Conservation (phyloP, 1,140 invertebrate genomes). For the Proales similis region DNA sequence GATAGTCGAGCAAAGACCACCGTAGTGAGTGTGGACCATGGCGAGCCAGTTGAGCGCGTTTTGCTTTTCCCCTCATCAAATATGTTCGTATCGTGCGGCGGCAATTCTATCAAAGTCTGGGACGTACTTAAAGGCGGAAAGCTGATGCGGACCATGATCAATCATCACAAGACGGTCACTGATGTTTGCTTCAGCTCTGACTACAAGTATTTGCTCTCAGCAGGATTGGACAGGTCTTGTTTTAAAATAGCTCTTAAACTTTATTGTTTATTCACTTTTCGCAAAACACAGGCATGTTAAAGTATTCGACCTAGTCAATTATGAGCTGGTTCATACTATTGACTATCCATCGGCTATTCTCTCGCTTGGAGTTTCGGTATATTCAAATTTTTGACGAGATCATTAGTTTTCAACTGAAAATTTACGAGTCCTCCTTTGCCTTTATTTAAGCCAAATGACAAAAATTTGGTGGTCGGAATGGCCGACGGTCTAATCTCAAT, state of each 20-base stretch:
- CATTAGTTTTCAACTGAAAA: constrained; percentile 2
- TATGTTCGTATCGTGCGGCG: constrained; percentile 76
- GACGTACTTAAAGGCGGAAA: constrained; percentile 77
- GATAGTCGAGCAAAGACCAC: constrained; percentile 66
- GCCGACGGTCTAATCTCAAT: constrained; percentile 83
- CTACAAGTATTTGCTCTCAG: constrained; percentile 73
- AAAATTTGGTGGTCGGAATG: constrained; percentile 78
- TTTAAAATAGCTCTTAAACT: neutral
- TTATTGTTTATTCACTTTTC: constrained; percentile 6
- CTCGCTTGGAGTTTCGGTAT: constrained; percentile 70
- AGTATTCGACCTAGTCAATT: constrained; percentile 76
- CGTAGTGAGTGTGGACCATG: constrained; percentile 72
- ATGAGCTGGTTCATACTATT: constrained; percentile 76
- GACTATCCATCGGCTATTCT: constrained; percentile 82
- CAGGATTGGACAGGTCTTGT: constrained; percentile 68
- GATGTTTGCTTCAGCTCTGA: constrained; percentile 63
- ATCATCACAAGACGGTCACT: constrained; percentile 85
- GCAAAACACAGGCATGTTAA: constrained; percentile 67
- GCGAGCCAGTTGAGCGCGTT: constrained; percentile 78
- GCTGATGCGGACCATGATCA: constrained; percentile 68
- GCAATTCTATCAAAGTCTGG: constrained; percentile 84
- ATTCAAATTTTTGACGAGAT: constrained; percentile 41
- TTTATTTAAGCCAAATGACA: constrained; percentile 69
- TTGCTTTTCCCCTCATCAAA: constrained; percentile 79
- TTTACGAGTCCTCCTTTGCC: constrained; percentile 34